phyloP scores from a whole-genome alignment of 2,888 invertebrate genomes.

The Diplazon laetatorius region DNA sequence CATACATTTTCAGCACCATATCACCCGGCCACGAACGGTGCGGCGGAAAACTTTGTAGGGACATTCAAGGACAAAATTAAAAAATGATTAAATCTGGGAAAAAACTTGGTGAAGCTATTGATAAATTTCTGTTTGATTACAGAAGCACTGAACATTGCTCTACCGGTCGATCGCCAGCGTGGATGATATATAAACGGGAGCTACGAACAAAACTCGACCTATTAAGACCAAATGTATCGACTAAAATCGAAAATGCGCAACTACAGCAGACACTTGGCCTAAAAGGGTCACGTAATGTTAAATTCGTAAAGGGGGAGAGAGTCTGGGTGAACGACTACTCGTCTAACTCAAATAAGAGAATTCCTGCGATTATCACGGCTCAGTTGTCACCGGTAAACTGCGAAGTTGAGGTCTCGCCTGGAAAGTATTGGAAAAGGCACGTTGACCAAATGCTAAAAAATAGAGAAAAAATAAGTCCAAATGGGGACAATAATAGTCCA shows the following conservation, averaged over 20 bases:
- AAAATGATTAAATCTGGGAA: constrained; percentile 32
- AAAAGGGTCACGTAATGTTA: background rate
- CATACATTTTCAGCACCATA: constrained; percentile 51
- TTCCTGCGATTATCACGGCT: too few relatives aligned
- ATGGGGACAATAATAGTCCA: too few relatives aligned
- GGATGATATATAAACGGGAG: constrained; percentile 39
- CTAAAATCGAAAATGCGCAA: constrained; percentile 5
- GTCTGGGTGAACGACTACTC: too few relatives aligned
- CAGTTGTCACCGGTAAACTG: background rate
- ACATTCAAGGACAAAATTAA: constrained; percentile 54
- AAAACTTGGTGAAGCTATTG: constrained; percentile 21
- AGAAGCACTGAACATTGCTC: constrained; percentile 48
- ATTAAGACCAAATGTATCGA: constrained; percentile 11
- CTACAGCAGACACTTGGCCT: too few relatives aligned
- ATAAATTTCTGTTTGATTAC: constrained; percentile 35
- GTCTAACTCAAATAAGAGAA: too few relatives aligned
- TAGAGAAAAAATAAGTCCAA: too few relatives aligned
- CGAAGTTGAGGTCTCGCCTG: background rate
- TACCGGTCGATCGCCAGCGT: constrained; percentile 43
- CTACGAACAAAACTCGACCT: constrained; percentile 42
- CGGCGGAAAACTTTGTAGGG: constrained; percentile 43
- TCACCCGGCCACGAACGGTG: constrained; percentile 58
- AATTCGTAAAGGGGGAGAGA: background rate
- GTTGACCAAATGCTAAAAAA: background rate
- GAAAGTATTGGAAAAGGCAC: background rate